These are phyloP conservation scores for Aphidius gifuensis DNA, from an alignment of 1,140 invertebrate genomes.

Conservation along the genomic window DNA sequence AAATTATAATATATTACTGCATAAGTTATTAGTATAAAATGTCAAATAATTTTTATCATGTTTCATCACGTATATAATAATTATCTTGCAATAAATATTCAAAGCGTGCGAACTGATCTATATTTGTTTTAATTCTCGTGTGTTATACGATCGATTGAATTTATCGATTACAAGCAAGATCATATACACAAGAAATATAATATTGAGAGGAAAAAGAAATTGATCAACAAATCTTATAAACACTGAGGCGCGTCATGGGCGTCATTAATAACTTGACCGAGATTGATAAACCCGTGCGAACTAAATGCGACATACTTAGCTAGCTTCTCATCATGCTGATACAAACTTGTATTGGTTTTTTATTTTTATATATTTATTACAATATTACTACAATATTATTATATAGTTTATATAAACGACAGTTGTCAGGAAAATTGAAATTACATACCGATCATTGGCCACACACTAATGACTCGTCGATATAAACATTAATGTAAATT, in stretches of 20 bases:
- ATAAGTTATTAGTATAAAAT: no score
- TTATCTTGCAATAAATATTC: constrained; percentile 7
- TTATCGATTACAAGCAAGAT: background rate
- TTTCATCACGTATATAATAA: constrained; percentile 7
- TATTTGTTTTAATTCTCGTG: constrained; percentile 4
- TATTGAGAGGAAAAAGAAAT: background rate
- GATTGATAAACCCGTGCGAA: constrained; percentile 29
- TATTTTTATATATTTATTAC: background rate
- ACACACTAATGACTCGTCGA: constrained; percentile 15
- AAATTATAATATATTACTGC: background rate
- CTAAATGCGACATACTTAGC: constrained; percentile 27
- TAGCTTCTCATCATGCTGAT: background rate
- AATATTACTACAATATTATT: no score
- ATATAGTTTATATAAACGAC: constrained; percentile 8
- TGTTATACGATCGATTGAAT: background rate
- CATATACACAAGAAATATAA: background rate
- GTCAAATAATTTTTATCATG: constrained; percentile 7
- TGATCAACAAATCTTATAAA: constrained; percentile 3
- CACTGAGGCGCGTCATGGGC: constrained; percentile 3
- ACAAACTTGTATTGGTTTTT: background rate
- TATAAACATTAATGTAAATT: constrained; percentile 3
- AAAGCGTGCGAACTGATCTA: constrained; percentile 11
- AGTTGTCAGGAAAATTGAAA: constrained; percentile 20
- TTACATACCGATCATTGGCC: constrained; percentile 23
- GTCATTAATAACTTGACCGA: constrained; percentile 26